Percentiles rank a stretch among this genome's conserved stretches.
These are phyloP conservation scores for Limanda limanda DNA, from an alignment of 2,113 vertebrate species.

Conservation along the genomic window DNA sequence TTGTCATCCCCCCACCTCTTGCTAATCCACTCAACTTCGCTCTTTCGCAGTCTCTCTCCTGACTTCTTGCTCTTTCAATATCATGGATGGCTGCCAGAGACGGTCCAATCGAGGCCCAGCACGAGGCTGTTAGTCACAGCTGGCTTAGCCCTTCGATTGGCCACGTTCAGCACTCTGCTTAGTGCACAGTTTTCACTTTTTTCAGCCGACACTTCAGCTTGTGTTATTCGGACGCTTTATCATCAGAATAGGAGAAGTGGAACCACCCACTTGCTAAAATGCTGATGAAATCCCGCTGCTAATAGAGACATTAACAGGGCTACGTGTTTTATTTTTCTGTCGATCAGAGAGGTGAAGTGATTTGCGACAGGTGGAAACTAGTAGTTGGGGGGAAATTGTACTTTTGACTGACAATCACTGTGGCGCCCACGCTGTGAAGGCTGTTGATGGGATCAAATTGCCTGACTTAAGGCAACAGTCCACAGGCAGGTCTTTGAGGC, in stretches of 20 bases:
- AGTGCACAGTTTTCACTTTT: slow-evolving; percentile 39
- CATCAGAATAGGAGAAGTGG: slow-evolving; percentile 37
- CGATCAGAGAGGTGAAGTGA: slow-evolving; percentile 30
- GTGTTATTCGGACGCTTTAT: slow-evolving; percentile 42
- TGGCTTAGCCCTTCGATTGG: slow-evolving; percentile 71
- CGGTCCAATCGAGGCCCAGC: slow-evolving; percentile 62
- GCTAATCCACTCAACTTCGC: slow-evolving; percentile 75
- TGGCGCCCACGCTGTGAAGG: slow-evolving; percentile 21
- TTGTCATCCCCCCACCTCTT: slow-evolving; percentile 71
- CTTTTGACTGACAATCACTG: slow-evolving; percentile 39
- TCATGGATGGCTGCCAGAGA: slow-evolving; percentile 71
- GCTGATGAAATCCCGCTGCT: slow-evolving; percentile 34
- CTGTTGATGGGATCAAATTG: slow-evolving; percentile 63
- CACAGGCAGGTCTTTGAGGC: slow-evolving; percentile 25
- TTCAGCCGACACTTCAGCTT: slow-evolving; percentile 15
- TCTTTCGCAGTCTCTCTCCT: slow-evolving; percentile 36
- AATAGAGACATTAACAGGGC: slow-evolving; percentile 22
- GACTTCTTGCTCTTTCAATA: slow-evolving; percentile 51
- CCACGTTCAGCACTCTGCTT: slow-evolving; percentile 57
- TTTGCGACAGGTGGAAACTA: slow-evolving; percentile 21
- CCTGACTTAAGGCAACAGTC: slow-evolving; percentile 51
- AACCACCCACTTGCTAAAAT: slow-evolving; percentile 34
- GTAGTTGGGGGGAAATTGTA: slow-evolving; percentile 31
- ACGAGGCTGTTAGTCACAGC: slow-evolving; percentile 72
- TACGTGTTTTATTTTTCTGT: slow-evolving; percentile 13